Evolutionary conservation across 2,888 invertebrate species (phyloP), one percentile per base, ranked within the genome.

Genomic region (Hyalella azteca): DNA sequence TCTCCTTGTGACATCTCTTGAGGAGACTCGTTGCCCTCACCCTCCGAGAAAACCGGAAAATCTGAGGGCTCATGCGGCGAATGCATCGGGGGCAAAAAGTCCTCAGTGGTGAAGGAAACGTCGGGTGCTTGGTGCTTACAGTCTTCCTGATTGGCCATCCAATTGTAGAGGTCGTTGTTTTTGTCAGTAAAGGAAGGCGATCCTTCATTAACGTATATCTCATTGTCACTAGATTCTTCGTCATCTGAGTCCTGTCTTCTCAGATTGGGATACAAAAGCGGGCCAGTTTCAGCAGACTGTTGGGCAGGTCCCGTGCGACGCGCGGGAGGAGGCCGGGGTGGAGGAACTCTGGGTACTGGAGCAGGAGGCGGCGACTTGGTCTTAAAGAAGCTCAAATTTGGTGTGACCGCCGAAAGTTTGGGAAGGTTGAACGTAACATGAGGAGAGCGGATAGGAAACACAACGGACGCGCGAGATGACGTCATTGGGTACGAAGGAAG

Each of bases 91-190:
- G 75, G 75, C 40, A 75, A 49, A 77, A 82, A 83, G 36, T 66
- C 79, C 13, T 80, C 82, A 0, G 81, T 77, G 29, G 79, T 79
- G 7, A 49, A 78, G 29, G 78, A 54, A n/a, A 76, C 76, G 29
- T 80, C 79, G 22, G 79, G 91, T 66, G 87, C 87, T 78, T 88
- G 88, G 78, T 88, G 88, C 79, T 89, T 88, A 84, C 89, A 90
- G 84, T 91, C 90, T 86, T 95, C 94, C 86, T 97, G 96, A 86
- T 95, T 94, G 1, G 95, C 95, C 97, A 97, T 97, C 97, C 97
- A 97, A 86, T 94, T 94, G 88, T 97, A 97, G 60, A 97, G 89
- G 88, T 97, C 96, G 87, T 95, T 95, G n/a, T 73, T 75, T 39
- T 40, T 73, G 36, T 73, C 73, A 32, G 45, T 39, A 15, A 73